Percentiles rank a stretch among this genome's conserved stretches.
Evolutionary conservation across 2,888 invertebrate genomes (phyloP).

Genomic region (Mayetiola destructor): DNA sequence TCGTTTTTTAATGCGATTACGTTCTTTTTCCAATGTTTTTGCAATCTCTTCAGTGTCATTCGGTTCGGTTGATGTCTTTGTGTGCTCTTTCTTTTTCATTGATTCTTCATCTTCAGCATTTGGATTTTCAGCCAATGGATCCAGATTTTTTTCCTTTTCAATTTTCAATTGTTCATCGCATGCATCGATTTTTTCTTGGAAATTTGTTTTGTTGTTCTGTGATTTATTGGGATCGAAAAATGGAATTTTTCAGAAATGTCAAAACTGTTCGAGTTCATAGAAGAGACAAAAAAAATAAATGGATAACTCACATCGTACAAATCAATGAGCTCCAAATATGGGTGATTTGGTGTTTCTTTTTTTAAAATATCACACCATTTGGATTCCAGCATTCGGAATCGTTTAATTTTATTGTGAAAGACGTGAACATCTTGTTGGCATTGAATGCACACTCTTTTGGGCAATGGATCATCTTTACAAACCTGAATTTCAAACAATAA

Average conservation of each 20-base stretch:
- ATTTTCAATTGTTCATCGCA: not conserved
- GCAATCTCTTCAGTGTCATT: not conserved
- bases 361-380: constrained; percentile 10
- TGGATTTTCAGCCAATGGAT: too few species aligned
- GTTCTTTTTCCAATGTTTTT: not conserved
- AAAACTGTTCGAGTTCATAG: not conserved
- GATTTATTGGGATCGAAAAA: too few species aligned
- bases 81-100: not conserved
- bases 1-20: not conserved
- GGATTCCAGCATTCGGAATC: not conserved
- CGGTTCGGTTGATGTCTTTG: not conserved
- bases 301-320: not conserved
- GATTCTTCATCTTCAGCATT: not conserved
- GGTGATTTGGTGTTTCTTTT: not conserved
- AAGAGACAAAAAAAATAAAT: not conserved
- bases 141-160: not conserved
- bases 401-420: constrained; percentile 1
- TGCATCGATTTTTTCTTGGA: not conserved
- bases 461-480: constrained; percentile 26
- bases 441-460: constrained; percentile 26
- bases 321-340: not conserved
- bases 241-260: too few species aligned
- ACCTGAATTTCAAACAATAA: constrained; percentile 20
- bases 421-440: constrained; percentile 20
- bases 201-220: not conserved